Evolutionary conservation across 1,140 invertebrate species (phyloP).

Genomic region (Ooceraea biroi): DNA sequence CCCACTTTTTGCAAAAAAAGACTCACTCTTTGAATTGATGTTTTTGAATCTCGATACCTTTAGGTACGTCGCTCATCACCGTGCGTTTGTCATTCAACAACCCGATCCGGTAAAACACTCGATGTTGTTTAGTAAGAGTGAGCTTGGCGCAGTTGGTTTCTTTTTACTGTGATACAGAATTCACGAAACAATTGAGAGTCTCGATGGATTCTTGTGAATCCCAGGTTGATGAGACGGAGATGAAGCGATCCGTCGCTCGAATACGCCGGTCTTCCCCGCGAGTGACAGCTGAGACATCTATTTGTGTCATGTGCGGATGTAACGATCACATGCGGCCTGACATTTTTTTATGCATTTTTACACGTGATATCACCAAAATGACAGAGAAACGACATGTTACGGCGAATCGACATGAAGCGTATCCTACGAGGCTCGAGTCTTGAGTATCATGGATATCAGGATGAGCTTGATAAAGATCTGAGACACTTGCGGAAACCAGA

Average conservation of each 20-base stretch:
- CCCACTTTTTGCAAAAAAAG: no score
- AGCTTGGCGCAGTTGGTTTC: neutral
- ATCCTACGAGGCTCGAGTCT: neutral
- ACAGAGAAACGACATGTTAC: neutral
- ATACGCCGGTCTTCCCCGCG: neutral
- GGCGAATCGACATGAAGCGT: neutral
- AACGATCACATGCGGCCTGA: slow-evolving; percentile 27
- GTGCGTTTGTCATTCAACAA: neutral
- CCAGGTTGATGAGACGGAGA: neutral
- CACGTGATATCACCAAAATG: neutral
- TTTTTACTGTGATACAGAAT: neutral
- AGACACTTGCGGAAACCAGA: slow-evolving; percentile 24
- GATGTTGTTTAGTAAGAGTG: neutral
- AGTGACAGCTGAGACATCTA: neutral
- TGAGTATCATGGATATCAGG: neutral
- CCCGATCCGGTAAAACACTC: neutral
- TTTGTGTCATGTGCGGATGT: slow-evolving; percentile 15
- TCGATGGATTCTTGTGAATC: neutral
- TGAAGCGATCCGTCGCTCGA: slow-evolving; percentile 3
- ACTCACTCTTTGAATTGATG: no score
- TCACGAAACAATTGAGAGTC: no score
- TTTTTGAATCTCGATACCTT: neutral
- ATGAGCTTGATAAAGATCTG: neutral
- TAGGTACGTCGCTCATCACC: neutral
- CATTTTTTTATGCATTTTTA: neutral